phyloP scores from a whole-genome alignment of 2,888 invertebrate genomes.

The Machimus rusticus region DNA sequence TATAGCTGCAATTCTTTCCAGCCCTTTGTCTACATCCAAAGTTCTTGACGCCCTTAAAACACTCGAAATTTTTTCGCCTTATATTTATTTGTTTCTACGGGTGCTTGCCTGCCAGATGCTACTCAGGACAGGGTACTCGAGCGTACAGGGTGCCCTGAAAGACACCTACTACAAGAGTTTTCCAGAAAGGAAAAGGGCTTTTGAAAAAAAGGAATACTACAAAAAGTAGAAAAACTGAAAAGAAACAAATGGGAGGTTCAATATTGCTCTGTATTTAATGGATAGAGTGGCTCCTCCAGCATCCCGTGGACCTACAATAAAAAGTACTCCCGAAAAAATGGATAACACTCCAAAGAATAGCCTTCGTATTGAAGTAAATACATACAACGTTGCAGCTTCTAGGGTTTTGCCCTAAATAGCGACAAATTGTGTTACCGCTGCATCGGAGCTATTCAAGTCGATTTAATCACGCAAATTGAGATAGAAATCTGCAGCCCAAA shows the following conservation, averaged over 20 bases:
- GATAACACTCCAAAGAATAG: background rate
- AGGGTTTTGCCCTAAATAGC: background rate
- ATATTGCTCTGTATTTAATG: background rate
- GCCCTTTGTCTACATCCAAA: constrained; percentile 17
- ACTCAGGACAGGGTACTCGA: background rate
- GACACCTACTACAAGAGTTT: background rate
- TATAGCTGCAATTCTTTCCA: constrained; percentile 34
- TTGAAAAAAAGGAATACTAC: background rate
- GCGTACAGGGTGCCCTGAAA: background rate
- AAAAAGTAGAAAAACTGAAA: background rate
- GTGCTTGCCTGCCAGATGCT: background rate
- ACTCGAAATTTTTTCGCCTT: constrained; percentile 4
- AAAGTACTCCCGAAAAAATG: background rate
- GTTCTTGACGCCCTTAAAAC: constrained; percentile 22
- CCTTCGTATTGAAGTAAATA: background rate
- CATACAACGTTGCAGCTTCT: background rate
- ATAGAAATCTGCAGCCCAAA: background rate
- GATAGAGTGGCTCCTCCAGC: background rate
- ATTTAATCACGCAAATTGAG: background rate
- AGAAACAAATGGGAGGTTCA: background rate
- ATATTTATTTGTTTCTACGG: background rate
- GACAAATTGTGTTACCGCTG: background rate
- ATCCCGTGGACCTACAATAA: background rate
- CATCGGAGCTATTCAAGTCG: background rate
- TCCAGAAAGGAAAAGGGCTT: background rate